Percentiles rank a stretch among this genome's conserved stretches.
Conservation (phyloP, 2,113 vertebrate genomes). For the Psittacula cyanocephala region DNA sequence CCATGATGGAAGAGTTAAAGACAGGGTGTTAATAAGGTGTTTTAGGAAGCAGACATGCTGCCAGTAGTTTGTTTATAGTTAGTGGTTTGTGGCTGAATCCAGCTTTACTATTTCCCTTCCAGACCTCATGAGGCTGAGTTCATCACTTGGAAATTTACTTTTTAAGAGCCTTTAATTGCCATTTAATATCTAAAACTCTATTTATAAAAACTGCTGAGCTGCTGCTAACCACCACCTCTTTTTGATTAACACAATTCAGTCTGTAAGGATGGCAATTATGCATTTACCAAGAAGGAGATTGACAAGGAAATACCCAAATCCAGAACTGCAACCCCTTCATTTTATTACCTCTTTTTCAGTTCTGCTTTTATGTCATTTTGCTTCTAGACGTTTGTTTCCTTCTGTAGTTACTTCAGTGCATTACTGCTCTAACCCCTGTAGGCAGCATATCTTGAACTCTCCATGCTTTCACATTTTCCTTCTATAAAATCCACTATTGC, state of each 20-base stretch:
- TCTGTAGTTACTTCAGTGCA: neutral
- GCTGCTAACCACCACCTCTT: neutral
- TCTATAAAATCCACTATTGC: neutral
- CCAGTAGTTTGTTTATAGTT: neutral
- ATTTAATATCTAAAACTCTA: constrained; percentile 13
- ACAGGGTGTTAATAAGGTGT: neutral
- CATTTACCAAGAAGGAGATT: neutral
- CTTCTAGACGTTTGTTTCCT: neutral
- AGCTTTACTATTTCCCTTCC: neutral
- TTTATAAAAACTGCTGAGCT: constrained; percentile 8
- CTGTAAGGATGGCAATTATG: neutral
- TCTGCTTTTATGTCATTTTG: constrained; percentile 10
- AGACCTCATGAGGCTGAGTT: neutral
- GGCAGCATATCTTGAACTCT: neutral
- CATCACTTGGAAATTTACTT: neutral
- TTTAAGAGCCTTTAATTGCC: constrained; percentile 19
- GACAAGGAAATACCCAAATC: neutral
- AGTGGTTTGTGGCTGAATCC: constrained; percentile 21
- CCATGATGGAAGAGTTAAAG: neutral
- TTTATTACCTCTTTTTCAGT: neutral
- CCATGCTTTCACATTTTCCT: neutral
- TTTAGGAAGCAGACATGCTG: neutral
- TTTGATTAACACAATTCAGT: neutral
- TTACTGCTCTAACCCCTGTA: neutral
- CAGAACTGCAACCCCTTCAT: neutral